Percentiles rank a stretch among this genome's conserved stretches.
Evolutionary conservation across 2,797 vertebrate genomes (phyloP).

Genomic region (Sorex maritimensis): DNA sequence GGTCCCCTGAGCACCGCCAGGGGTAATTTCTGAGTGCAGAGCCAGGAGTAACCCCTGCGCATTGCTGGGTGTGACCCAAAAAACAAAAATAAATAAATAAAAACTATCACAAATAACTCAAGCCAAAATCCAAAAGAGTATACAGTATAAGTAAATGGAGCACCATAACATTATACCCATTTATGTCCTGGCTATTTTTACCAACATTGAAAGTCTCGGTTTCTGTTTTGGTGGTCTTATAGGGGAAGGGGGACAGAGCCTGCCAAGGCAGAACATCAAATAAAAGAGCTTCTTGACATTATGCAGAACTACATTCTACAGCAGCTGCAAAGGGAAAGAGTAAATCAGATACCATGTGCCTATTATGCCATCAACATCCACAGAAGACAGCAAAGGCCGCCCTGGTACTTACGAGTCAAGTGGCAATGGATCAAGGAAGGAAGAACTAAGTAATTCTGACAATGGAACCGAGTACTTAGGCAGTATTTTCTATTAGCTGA

Average conservation of each 20-base stretch:
- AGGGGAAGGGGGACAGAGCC: not conserved
- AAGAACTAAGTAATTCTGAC: not conserved
- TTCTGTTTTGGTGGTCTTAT: not conserved
- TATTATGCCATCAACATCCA: not conserved
- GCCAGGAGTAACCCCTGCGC: too few relatives aligned
- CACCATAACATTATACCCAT: not conserved
- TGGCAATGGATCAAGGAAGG: not conserved
- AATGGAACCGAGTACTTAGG: not conserved
- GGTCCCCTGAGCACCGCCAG: too few relatives aligned
- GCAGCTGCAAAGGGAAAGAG: not conserved
- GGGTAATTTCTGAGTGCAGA: too few relatives aligned
- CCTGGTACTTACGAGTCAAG: not conserved
- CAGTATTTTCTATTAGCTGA: not conserved
- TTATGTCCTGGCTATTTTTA: not conserved
- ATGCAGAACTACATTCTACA: not conserved
- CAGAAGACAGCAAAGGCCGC: not conserved
- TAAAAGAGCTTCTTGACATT: constrained; percentile 8
- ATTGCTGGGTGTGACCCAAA: too few relatives aligned
- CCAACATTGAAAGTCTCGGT: not conserved
- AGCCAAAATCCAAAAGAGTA: constrained; percentile 37
- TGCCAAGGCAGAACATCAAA: not conserved
- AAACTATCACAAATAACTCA: not conserved
- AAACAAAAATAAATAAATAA: too few relatives aligned
- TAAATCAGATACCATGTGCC: not conserved
- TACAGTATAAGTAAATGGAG: not conserved